These are phyloP conservation scores for Stenchaetothrips biformis DNA, from an alignment of 2,888 invertebrate species.

Conservation along the genomic window DNA sequence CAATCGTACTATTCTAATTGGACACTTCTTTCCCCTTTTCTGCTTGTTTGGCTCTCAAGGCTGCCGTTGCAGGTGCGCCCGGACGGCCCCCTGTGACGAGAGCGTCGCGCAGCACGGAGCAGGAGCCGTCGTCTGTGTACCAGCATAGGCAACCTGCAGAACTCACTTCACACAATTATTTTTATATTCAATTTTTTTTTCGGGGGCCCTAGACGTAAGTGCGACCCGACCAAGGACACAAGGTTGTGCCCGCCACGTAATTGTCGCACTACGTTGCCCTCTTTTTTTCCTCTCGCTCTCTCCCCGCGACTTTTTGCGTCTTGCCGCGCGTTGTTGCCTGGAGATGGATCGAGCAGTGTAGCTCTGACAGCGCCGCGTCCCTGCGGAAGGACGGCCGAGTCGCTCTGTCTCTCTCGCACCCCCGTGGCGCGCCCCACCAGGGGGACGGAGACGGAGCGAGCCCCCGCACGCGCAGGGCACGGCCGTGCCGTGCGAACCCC, in stretches of 20 bases:
- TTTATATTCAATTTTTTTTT: background rate
- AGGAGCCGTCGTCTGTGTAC: too few relatives aligned
- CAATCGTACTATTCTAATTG: conserved; percentile 24
- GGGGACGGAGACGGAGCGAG: background rate
- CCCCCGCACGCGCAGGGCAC: too few relatives aligned
- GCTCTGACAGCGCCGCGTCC: background rate
- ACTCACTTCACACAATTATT: background rate
- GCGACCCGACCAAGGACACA: background rate
- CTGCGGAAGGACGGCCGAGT: background rate
- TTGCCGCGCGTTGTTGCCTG: too few relatives aligned
- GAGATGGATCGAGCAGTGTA: too few relatives aligned
- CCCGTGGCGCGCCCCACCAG: background rate
- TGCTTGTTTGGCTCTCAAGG: background rate
- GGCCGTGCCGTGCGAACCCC: too few relatives aligned
- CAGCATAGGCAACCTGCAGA: background rate
- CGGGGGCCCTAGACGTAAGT: too few relatives aligned
- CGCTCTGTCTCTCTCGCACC: background rate
- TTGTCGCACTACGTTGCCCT: too few relatives aligned
- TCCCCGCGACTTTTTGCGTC: too few relatives aligned
- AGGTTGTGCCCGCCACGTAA: background rate
- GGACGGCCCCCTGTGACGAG: background rate
- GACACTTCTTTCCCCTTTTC: background rate
- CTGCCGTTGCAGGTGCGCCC: background rate
- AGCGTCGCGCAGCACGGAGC: too few relatives aligned
- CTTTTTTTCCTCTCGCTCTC: too few relatives aligned